Conservation (phyloP, 1,140 invertebrate genomes). For the Aradophagus sp. region DNA sequence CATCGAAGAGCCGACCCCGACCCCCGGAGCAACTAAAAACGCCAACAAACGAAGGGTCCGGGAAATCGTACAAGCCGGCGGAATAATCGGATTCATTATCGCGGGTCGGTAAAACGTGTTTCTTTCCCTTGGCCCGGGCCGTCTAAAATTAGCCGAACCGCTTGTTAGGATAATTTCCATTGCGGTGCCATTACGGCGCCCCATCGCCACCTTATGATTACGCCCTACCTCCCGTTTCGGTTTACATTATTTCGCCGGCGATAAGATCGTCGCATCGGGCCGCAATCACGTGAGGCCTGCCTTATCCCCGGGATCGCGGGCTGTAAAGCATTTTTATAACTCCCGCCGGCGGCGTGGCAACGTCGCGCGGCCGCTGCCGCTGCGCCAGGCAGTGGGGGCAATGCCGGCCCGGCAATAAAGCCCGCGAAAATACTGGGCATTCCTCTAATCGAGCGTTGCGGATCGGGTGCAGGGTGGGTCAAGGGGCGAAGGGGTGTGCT, state of each 20-base stretch:
- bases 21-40: too few species aligned
- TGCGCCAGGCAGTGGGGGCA: constrained; percentile 1
- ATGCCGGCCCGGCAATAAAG: constrained; percentile 14
- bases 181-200: too few species aligned
- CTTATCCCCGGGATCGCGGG: constrained; percentile 16
- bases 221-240: constrained; percentile 5
- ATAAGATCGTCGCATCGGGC: constrained; percentile 20
- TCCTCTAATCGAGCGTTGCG: constrained; percentile 24
- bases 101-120: too few species aligned
- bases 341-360: not conserved
- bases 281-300: constrained; percentile 16
- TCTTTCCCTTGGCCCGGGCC: too few species aligned
- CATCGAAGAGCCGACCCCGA: too few species aligned
- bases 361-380: not conserved
- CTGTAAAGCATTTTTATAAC: constrained; percentile 35
- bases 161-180: too few species aligned
- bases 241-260: constrained; percentile 29
- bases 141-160: too few species aligned
- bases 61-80: too few species aligned
- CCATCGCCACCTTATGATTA: constrained; percentile 31
- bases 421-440: constrained; percentile 19
- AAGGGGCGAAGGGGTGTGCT: too few species aligned
- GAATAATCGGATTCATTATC: too few species aligned
- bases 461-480: constrained; percentile 19
- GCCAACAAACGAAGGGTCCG: too few species aligned